Conservation (phyloP, 2,797 vertebrate species). For the Dendrocincla tyrannina region DNA sequence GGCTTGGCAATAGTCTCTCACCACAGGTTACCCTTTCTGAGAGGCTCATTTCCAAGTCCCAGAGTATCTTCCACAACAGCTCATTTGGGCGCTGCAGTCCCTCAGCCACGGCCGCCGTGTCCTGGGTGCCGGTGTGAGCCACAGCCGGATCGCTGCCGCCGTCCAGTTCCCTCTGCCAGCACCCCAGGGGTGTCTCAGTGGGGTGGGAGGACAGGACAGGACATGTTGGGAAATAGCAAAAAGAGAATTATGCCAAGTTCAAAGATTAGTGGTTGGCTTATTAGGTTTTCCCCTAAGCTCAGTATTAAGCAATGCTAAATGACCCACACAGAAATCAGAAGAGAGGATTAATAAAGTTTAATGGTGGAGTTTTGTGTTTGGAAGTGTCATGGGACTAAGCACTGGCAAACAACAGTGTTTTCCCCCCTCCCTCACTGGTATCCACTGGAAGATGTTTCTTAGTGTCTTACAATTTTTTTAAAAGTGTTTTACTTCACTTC, state of each 20-base stretch:
- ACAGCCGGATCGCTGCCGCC: accelerated
- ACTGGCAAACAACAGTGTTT: neutral
- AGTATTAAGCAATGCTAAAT: neutral
- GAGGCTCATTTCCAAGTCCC: neutral
- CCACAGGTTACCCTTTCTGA: neutral
- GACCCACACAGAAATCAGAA: conserved; percentile 14
- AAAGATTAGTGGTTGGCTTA: conserved; percentile 6
- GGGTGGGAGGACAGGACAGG: conserved; percentile 16
- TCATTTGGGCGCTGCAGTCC: neutral
- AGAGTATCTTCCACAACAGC: neutral
- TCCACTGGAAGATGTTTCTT: neutral
- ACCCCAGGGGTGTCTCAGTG: neutral
- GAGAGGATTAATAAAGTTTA: conserved; percentile 24
- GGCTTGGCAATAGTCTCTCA: neutral
- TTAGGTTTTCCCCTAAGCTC: neutral
- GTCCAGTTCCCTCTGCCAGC: neutral
- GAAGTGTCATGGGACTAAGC: neutral
- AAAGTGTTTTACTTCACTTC: neutral
- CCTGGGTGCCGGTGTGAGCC: accelerated
- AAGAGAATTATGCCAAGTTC: neutral
- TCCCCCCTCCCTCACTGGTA: neutral
- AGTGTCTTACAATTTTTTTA: neutral
- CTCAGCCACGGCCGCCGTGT: accelerated
- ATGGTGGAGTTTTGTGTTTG: neutral
- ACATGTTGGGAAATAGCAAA: neutral